Evolutionary conservation across 2,888 invertebrate genomes (phyloP).

Genomic region (Lycophotia porphyrea): DNA sequence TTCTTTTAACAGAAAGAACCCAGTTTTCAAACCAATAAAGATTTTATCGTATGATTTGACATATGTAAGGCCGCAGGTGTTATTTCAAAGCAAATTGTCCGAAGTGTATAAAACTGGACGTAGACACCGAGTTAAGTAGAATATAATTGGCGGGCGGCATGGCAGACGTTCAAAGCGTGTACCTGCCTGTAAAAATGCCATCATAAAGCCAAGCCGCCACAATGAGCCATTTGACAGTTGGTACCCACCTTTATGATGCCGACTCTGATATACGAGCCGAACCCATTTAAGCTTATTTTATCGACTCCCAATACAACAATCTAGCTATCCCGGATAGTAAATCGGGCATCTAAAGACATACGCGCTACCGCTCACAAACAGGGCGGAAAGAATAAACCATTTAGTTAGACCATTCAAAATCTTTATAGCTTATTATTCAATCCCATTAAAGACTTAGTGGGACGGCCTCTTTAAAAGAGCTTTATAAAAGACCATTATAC

Average conservation of each 20-base stretch:
- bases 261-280: conserved; percentile 86
- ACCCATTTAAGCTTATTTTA: conserved; percentile 89
- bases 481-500: conserved; percentile 86
- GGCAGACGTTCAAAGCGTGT: conserved; percentile 86
- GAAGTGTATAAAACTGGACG: conserved; percentile 67
- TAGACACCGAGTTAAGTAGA: conserved; percentile 86
- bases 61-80: conserved; percentile 64
- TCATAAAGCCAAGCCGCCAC: conserved; percentile 88
- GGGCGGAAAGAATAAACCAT: conserved; percentile 84
- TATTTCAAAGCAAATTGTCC: conserved; percentile 68
- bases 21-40: conserved; percentile 54
- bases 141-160: conserved; percentile 89
- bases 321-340: conserved; percentile 83
- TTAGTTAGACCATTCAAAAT: conserved; percentile 86
- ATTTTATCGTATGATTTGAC: conserved; percentile 66
- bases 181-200: conserved; percentile 90
- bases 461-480: conserved; percentile 84
- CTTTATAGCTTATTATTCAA: conserved; percentile 88
- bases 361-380: conserved; percentile 79
- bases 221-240: conserved; percentile 89
- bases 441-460: conserved; percentile 86
- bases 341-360: conserved; percentile 82
- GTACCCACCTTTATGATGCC: conserved; percentile 89
- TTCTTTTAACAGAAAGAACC: conserved; percentile 36
- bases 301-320: conserved; percentile 84